Percentiles rank a stretch among this genome's conserved stretches.
These are phyloP conservation scores for Tolypeutes matacus DNA, from an alignment of 2,797 vertebrate species.

Conservation along the genomic window DNA sequence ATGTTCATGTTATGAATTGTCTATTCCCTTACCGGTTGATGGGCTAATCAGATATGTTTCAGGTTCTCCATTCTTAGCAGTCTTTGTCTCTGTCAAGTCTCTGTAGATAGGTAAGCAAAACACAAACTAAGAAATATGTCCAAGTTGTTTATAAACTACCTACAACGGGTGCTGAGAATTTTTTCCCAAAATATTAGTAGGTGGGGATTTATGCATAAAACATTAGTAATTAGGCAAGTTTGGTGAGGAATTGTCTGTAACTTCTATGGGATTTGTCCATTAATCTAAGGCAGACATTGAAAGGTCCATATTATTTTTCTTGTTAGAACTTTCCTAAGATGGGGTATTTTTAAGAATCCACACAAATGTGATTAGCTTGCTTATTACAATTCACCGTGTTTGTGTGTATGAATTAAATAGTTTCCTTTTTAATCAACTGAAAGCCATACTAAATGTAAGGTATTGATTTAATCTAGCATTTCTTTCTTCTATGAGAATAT, in stretches of 20 bases:
- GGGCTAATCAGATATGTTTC: background rate
- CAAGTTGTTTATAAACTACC: background rate
- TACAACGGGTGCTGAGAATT: background rate
- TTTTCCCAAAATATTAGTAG: background rate
- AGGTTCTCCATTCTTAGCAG: background rate
- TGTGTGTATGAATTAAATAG: background rate
- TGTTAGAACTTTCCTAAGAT: too few relatives aligned
- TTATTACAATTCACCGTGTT: background rate
- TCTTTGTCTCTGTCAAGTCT: background rate
- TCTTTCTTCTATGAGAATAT: slow-evolving; percentile 13
- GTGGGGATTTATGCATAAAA: too few relatives aligned
- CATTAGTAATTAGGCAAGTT: background rate
- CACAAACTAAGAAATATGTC: background rate
- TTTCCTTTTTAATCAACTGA: background rate
- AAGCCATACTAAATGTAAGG: background rate
- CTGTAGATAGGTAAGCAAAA: background rate
- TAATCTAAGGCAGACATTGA: background rate
- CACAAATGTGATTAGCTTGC: background rate
- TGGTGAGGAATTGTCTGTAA: background rate
- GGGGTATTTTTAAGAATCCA: too few relatives aligned
- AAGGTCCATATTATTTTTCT: background rate
- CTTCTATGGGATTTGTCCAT: background rate
- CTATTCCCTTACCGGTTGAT: background rate
- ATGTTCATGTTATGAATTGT: background rate
- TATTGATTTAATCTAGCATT: background rate